Conservation (phyloP, 2,888 invertebrate species). For the Tetragonula carbonaria region DNA sequence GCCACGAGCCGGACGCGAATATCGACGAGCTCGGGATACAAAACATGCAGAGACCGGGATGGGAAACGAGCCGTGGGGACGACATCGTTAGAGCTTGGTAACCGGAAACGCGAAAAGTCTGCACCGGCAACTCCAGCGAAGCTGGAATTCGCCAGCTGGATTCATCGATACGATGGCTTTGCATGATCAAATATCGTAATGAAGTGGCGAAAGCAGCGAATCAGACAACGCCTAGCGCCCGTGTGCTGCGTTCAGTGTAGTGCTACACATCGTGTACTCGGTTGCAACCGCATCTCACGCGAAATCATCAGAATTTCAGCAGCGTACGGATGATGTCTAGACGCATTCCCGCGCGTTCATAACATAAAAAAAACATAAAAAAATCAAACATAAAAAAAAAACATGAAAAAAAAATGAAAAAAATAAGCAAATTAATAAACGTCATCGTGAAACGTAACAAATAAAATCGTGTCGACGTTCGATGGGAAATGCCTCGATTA, state of each 20-base stretch:
- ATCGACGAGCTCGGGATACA: constrained; percentile 2
- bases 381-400: too few species aligned
- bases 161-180: constrained; percentile 48
- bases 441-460: neutral
- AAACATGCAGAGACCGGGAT: neutral
- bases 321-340: neutral
- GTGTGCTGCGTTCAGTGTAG: neutral
- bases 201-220: constrained; percentile 65
- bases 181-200: constrained; percentile 72
- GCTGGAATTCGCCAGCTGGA: constrained; percentile 43
- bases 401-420: too few species aligned
- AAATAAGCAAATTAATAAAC: neutral
- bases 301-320: constrained; percentile 10
- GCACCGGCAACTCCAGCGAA: neutral
- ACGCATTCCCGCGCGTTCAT: neutral
- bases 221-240: constrained; percentile 5
- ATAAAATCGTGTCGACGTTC: neutral
- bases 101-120: constrained; percentile 15
- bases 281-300: neutral
- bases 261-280: neutral
- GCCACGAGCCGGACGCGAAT: neutral
- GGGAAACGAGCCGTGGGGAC: neutral
- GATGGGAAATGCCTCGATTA: neutral
- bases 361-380: too few species aligned
- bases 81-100: constrained; percentile 11